Conservation (phyloP, 2,888 invertebrate species). For the Amaurobius ferox region DNA sequence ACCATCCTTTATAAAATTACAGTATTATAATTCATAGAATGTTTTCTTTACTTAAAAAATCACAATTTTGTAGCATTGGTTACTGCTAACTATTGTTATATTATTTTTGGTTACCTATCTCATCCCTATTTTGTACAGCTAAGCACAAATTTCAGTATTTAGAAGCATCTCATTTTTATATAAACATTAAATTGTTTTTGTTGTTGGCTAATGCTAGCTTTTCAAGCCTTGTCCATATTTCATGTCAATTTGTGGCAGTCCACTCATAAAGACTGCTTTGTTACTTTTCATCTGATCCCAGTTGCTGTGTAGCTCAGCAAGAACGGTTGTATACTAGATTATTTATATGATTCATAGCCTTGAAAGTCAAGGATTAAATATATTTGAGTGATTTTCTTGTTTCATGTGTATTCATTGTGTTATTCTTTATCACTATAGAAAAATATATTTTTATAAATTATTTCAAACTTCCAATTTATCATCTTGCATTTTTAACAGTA, state of each 20-base stretch:
- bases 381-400: conserved; percentile 66
- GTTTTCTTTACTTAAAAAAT: no score
- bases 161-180: conserved; percentile 70
- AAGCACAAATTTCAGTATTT: conserved; percentile 70
- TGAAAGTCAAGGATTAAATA: conserved; percentile 61
- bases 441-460: no score
- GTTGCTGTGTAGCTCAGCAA: conserved; percentile 63
- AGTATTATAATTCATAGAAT: no score
- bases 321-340: conserved; percentile 64
- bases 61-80: no score
- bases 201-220: conserved; percentile 28
- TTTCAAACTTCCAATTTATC: no score
- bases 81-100: no score
- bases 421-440: neutral
- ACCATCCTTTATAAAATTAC: no score
- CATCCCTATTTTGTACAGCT: conserved; percentile 45
- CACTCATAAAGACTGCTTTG: conserved; percentile 24
- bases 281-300: conserved; percentile 65
- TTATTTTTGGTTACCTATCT: conserved; percentile 57
- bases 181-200: conserved; percentile 50
- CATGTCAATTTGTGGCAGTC: conserved; percentile 40
- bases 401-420: neutral
- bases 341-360: conserved; percentile 67
- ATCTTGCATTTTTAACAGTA: no score
- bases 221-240: conserved; percentile 66